phyloP scores from a whole-genome alignment of 1,140 invertebrate species.

The Magallana gigas region DNA sequence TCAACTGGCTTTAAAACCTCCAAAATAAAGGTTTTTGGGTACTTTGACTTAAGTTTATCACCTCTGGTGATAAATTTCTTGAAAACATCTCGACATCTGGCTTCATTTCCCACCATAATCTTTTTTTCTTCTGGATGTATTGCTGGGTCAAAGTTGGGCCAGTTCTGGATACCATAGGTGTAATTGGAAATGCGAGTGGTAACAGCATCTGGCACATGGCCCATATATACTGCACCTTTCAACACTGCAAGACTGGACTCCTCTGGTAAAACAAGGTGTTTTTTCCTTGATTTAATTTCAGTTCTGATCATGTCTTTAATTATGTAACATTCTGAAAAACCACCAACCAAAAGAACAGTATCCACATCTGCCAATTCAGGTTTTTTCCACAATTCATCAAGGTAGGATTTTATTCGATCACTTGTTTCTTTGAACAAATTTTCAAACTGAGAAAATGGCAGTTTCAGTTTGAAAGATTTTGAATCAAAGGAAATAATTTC shows the following conservation, averaged over 20 bases:
- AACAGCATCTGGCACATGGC: constrained; percentile 42
- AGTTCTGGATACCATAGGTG: constrained; percentile 49
- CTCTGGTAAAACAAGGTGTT: constrained; percentile 39
- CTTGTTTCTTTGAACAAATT: constrained; percentile 29
- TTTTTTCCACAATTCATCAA: neutral
- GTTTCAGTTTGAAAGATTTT: constrained; percentile 9
- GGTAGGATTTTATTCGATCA: neutral
- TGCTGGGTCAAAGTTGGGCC: constrained; percentile 21
- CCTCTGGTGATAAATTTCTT: constrained; percentile 14
- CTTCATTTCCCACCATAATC: neutral
- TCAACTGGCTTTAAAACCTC: constrained; percentile 26
- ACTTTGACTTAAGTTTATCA: neutral
- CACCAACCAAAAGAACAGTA: constrained; percentile 51
- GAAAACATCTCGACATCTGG: constrained; percentile 25
- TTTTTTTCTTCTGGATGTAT: constrained; percentile 20
- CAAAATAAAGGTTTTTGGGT: neutral
- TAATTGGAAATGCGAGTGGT: constrained; percentile 46
- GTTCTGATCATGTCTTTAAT: constrained; percentile 21
- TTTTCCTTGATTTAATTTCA: constrained; percentile 13
- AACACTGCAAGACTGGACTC: constrained; percentile 55
- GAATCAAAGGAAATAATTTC: constrained; percentile 25
- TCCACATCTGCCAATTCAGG: neutral
- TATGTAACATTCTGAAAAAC: constrained; percentile 50
- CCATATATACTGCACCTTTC: constrained; percentile 54
- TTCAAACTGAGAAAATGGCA: constrained; percentile 12